Evolutionary conservation across 2,888 invertebrate species (phyloP).

Genomic region (Mellilla xanthometata): DNA sequence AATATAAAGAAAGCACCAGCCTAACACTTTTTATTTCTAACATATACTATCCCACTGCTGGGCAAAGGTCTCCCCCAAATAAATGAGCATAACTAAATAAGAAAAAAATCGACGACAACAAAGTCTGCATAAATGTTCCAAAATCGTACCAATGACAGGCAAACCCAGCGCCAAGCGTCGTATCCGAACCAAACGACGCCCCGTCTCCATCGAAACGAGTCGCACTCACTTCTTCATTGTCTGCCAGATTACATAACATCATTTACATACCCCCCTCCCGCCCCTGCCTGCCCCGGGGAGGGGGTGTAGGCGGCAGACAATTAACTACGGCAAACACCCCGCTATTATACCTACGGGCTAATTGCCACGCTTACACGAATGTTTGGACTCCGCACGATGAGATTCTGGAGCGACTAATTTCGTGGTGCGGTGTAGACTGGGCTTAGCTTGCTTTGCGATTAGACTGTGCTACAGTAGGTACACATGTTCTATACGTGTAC

Average conservation of each 20-base stretch:
- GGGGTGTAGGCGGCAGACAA: constrained; percentile 44
- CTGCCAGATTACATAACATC: constrained; percentile 21
- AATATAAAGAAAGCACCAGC: too few relatives aligned
- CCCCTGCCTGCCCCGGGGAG: constrained; percentile 25
- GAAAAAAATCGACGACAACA: too few relatives aligned
- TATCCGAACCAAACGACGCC: constrained; percentile 2
- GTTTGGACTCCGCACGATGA: constrained; percentile 3
- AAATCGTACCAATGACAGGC: too few relatives aligned
- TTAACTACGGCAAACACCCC: constrained; percentile 55
- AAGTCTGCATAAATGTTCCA: too few relatives aligned
- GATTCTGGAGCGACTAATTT: constrained; percentile 1
- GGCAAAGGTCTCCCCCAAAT: too few relatives aligned
- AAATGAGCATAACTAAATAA: too few relatives aligned
- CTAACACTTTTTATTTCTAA: too few relatives aligned
- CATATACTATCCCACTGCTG: too few relatives aligned
- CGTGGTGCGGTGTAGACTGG: not conserved
- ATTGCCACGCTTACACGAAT: constrained; percentile 18
- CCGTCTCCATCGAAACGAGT: constrained; percentile 5
- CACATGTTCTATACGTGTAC: too few relatives aligned
- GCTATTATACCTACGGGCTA: constrained; percentile 33
- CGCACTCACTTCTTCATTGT: constrained; percentile 13
- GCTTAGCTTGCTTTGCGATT: not conserved
- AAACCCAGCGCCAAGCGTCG: not conserved
- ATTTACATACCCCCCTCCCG: constrained; percentile 38
- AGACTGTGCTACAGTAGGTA: too few relatives aligned